A percentile compares a stretch with the other conserved stretches of the same genome.
Conservation (phyloP, 2,113 vertebrate genomes). For the Penelope pileata region DNA sequence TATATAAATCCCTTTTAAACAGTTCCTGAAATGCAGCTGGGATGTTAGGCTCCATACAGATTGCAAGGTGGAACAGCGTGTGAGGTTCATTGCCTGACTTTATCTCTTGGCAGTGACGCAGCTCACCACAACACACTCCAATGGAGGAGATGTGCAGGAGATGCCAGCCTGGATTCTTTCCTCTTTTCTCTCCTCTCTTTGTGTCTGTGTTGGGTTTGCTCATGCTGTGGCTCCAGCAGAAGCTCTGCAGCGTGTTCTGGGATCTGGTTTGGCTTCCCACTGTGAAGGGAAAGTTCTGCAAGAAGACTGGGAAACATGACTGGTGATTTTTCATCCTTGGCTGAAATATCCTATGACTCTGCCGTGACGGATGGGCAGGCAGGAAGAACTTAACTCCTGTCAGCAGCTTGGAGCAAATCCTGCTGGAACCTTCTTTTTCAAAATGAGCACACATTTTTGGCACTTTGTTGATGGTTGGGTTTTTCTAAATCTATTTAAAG, state of each 20-base stretch:
- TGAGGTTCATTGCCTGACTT: not conserved
- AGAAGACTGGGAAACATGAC: not conserved
- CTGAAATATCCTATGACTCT: not conserved
- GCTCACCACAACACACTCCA: not conserved
- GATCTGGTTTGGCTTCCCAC: not conserved
- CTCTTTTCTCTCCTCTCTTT: too few relatives aligned
- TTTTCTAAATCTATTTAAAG: not conserved
- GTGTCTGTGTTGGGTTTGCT: not conserved
- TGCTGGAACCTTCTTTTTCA: not conserved
- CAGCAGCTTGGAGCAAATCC: not conserved
- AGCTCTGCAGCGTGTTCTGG: not conserved
- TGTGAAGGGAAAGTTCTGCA: not conserved
- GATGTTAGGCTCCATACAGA: not conserved
- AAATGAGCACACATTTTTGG: not conserved
- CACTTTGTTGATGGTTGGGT: not conserved
- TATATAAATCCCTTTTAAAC: not conserved
- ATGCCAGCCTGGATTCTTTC: not conserved
- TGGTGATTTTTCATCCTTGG: not conserved
- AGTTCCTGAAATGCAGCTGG: not conserved
- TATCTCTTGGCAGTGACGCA: not conserved
- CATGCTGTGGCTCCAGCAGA: not conserved
- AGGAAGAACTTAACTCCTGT: not conserved
- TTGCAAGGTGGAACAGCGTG: not conserved
- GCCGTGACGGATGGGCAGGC: not conserved
- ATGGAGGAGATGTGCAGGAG: accelerated